These are phyloP conservation scores for Drosophila pegasa DNA, from an alignment of 2,888 invertebrate species.

Conservation along the genomic window DNA sequence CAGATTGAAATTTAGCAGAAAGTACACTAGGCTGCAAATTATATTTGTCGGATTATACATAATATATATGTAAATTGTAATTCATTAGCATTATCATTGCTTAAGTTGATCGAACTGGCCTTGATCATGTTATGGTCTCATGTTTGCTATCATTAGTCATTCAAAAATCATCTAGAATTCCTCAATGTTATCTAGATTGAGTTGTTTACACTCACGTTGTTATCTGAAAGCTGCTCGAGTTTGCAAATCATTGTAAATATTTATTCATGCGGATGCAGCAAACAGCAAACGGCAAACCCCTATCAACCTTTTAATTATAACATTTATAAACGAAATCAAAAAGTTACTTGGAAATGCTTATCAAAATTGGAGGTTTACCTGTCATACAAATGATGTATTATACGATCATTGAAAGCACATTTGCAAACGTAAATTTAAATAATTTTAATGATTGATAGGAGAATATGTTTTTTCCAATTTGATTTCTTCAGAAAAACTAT, in stretches of 20 bases:
- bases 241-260: slow-evolving; percentile 50
- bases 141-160: slow-evolving; percentile 34
- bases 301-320: slow-evolving; percentile 29
- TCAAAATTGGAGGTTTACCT: slow-evolving; percentile 1
- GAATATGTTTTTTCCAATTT: not conserved
- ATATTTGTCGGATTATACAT: not conserved
- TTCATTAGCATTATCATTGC: not conserved
- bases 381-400: slow-evolving; percentile 17
- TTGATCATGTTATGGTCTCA: slow-evolving; percentile 6
- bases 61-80: not conserved
- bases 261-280: slow-evolving; percentile 32
- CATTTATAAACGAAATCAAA: slow-evolving; percentile 6
- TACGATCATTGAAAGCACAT: slow-evolving; percentile 15
- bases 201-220: slow-evolving; percentile 20
- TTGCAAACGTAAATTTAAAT: not conserved
- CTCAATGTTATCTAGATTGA: slow-evolving; percentile 33
- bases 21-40: too few relatives aligned
- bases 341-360: slow-evolving; percentile 26
- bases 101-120: slow-evolving; percentile 1
- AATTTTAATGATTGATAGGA: slow-evolving; percentile 1
- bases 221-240: slow-evolving; percentile 32
- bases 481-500: not conserved
- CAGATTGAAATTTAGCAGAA: not conserved
- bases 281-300: slow-evolving; percentile 23
- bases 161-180: slow-evolving; percentile 16